Evolutionary conservation across 64 coral and sea anemone genomes (phyloP), one percentile per base, ranked within the genome.

Genomic region (Anthopleura sola): DNA sequence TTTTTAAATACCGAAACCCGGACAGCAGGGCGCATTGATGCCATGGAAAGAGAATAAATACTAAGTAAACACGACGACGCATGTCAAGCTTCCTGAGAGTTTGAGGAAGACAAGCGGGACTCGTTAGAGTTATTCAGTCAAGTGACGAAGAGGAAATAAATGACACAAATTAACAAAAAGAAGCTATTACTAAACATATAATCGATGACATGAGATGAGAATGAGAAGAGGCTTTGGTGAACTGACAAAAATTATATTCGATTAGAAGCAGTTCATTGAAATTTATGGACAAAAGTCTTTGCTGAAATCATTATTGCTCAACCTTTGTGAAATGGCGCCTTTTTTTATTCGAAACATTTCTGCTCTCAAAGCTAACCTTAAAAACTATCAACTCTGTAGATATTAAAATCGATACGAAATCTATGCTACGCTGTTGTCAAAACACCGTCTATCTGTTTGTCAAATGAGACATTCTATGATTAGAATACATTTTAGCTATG

Each of bases 1-100:
- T 71, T 71, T 71, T 71, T 71, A 71, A 71, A 71, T 71, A 71
- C 66, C 66, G 66, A 71, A 71, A 32, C 66, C 7, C 66, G 66
- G 66, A 71, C 29, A 33, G 24, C 66, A 34, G 4, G 66, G 66
- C 66, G 66, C n/a, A 71, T 17, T 32, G 66, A 71, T 71, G 66
- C 29, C 66, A 71, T 34, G 66, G 28, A 34, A 71, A 71, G 29
- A 71, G 11, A 71, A 34, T 71, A 71, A 16, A 71, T 71, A 29
- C 29, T 71, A 71, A 31, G 66, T 71, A 71, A 71, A 71, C 29
- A 71, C 66, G 23, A 15, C 28, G 31, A 71, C 66, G 11, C 1
- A 71, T 71, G 66, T 71, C 66, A 71, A 71, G 28, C 34, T 34
- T 34, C n/a, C 66, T 71, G 66, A 28, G 29, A 71, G 66, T 33